Base-by-base conservation (phyloP, 1,140 invertebrate genomes). In the Papilio xuthus region DNA sequence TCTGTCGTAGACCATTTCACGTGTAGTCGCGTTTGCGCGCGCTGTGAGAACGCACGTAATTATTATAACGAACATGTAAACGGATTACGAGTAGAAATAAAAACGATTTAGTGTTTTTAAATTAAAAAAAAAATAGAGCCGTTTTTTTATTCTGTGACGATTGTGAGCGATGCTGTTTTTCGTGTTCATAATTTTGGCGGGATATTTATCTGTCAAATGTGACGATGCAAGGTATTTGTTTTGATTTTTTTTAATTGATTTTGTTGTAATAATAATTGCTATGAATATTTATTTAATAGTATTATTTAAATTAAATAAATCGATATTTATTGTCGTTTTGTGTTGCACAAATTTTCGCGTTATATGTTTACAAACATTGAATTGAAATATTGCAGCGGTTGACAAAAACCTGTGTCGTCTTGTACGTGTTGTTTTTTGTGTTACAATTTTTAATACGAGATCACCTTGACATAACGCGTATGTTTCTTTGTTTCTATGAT, bases 171-270 rank as follows among this genome's bases (percentile, higher is more conserved):
- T 90, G 88, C 86, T 80, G 80, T 78, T 83, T 79, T 86, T 88
- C 32, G 76, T 89, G 69, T 86, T 88, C 80, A 75, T 88, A 15
- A 69, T 91, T 78, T 85, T 91, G 78, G 85, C 83, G 79, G 84
- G 83, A 41, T 89, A 79, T 79, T 85, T 67, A 28, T 67, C 87
- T 32, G 90, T 90, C n/a, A 86, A 76, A 79, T 90, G 88, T 78
- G 88, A 91, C 79, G 85, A 89, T 83, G 77, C 81, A 9, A 85
- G 87, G 89, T 90, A 84, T 79, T 73, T 77, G 18, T 41, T 41
- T n/a, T n/a, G n/a, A n/a, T n/a, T n/a, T n/a, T n/a, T 50, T 10
- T 73, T 20, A 20, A 41, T n/a, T n/a, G 1, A n/a, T 28, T 18
- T 13, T 50, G 32, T 53, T n/a, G 37, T 32, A 32, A 60, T 26